phyloP scores from a whole-genome alignment of 2,113 vertebrate species.

The Lagopus muta region DNA sequence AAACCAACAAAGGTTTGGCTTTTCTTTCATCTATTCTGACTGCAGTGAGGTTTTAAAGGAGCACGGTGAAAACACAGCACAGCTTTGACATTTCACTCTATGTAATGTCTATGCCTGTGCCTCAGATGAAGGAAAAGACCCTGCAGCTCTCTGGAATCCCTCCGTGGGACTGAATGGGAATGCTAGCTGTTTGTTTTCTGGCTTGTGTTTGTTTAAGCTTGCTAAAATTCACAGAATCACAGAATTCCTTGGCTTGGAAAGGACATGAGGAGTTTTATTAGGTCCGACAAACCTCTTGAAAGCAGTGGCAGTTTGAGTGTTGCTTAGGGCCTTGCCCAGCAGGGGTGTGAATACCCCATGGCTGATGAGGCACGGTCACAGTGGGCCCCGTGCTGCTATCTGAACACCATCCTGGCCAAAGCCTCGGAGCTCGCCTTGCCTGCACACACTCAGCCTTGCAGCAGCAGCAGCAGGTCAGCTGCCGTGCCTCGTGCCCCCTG shows the following conservation, averaged over 20 bases:
- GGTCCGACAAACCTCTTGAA: background rate
- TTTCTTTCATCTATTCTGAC: background rate
- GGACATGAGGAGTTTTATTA: background rate
- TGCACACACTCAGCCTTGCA: background rate
- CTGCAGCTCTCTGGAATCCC: background rate
- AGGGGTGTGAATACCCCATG: background rate
- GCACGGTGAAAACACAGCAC: background rate
- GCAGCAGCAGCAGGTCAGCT: background rate
- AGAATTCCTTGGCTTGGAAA: background rate
- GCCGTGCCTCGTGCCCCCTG: accelerated
- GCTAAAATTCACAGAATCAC: background rate
- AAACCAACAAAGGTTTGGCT: background rate
- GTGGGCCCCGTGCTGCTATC: background rate
- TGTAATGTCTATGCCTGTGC: background rate
- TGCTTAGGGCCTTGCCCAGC: background rate
- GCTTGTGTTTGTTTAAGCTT: background rate
- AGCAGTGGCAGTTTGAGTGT: accelerated
- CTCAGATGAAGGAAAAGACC: background rate
- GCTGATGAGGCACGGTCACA: background rate
- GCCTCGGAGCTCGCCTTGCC: background rate
- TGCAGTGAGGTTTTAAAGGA: background rate
- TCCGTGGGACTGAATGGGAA: background rate
- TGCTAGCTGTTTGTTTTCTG: background rate
- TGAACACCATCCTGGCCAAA: background rate
- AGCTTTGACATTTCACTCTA: background rate